These are phyloP conservation scores for Mythimna pallens DNA, from an alignment of 2,888 invertebrate genomes.

Conservation along the genomic window DNA sequence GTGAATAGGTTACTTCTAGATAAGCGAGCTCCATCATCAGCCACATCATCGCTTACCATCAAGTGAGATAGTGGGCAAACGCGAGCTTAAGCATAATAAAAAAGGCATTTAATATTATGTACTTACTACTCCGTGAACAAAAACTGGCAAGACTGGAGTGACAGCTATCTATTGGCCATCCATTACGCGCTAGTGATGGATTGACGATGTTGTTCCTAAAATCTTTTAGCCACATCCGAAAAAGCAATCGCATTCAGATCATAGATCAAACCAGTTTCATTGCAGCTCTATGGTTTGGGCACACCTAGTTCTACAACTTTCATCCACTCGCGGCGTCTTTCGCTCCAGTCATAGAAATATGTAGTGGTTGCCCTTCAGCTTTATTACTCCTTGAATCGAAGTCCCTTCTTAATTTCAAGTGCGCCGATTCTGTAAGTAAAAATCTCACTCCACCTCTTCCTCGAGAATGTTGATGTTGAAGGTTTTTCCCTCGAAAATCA, in stretches of 20 bases:
- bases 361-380: background rate
- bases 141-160: too few relatives aligned
- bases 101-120: background rate
- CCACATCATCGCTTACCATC: too few relatives aligned
- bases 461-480: conserved; percentile 8
- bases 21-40: too few relatives aligned
- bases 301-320: too few relatives aligned
- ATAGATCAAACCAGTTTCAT: background rate
- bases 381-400: background rate
- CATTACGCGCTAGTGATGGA: too few relatives aligned
- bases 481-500: background rate
- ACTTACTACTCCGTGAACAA: background rate
- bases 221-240: background rate
- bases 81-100: background rate
- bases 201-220: background rate
- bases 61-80: too few relatives aligned
- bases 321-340: background rate
- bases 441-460: background rate
- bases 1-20: too few relatives aligned
- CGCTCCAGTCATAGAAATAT: too few relatives aligned
- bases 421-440: background rate
- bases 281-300: background rate
- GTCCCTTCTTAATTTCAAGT: background rate
- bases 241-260: background rate
- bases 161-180: too few relatives aligned